Percentiles rank a stretch among this genome's conserved stretches.
Evolutionary conservation across 2,888 invertebrate species (phyloP).

Genomic region (Therioaphis trifolii): DNA sequence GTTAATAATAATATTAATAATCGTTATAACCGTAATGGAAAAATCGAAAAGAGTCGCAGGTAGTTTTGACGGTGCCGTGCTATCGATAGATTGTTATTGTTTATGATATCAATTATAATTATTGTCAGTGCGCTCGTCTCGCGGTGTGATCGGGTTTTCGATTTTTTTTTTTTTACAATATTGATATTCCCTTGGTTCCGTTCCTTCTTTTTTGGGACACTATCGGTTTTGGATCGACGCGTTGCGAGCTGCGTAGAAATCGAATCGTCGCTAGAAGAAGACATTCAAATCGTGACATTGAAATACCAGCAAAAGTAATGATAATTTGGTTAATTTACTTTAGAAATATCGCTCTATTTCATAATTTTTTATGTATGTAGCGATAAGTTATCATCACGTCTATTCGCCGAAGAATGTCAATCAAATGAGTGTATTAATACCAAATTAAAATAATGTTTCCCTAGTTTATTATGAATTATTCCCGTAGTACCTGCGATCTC

Average conservation of each 20-base stretch:
- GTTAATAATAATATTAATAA: neutral
- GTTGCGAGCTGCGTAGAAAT: neutral
- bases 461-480: neutral
- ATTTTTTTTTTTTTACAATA: neutral
- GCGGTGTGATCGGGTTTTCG: neutral
- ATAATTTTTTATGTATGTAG: neutral
- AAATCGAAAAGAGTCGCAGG: neutral
- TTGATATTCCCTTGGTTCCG: neutral
- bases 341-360: neutral
- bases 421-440: neutral
- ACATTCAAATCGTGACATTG: neutral
- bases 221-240: neutral
- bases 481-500: neutral
- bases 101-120: slow-evolving; percentile 23
- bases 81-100: slow-evolving; percentile 41
- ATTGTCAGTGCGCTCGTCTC: neutral
- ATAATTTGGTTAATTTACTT: neutral
- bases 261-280: neutral
- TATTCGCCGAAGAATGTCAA: neutral
- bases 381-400: neutral
- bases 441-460: neutral
- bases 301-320: neutral
- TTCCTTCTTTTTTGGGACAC: neutral
- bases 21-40: neutral
- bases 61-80: neutral